Evolutionary conservation across 1,140 invertebrate species (phyloP).

Genomic region (Saxidomus purpurata): DNA sequence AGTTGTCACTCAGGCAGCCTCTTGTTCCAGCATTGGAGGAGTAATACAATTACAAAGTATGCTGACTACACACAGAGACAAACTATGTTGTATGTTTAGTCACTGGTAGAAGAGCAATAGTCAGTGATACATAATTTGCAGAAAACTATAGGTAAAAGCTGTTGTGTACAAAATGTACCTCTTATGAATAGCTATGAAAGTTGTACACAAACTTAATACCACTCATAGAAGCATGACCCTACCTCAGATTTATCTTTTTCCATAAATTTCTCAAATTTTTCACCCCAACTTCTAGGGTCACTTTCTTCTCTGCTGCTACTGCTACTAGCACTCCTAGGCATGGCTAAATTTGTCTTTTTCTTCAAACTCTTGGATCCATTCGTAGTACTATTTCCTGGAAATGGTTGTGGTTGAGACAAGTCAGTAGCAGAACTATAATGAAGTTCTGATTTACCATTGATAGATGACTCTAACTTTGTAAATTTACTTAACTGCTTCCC

Average conservation of each 20-base stretch:
- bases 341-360: neutral
- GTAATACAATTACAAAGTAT: too few species aligned
- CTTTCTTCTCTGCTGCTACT: conserved; percentile 57
- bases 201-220: neutral
- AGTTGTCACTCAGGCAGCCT: too few species aligned
- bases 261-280: conserved; percentile 37
- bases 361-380: neutral
- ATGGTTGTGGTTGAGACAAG: conserved; percentile 12
- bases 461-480: neutral
- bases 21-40: too few species aligned
- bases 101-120: too few species aligned
- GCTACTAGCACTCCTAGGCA: conserved; percentile 52
- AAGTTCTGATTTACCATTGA: conserved; percentile 33
- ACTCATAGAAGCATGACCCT: neutral
- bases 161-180: too few species aligned
- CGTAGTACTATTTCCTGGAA: neutral
- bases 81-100: too few species aligned
- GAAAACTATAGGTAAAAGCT: too few species aligned
- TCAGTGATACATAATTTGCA: too few species aligned
- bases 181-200: neutral
- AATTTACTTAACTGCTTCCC: conserved; percentile 26
- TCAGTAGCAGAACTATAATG: conserved; percentile 56
- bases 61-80: too few species aligned
- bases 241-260: conserved; percentile 59
- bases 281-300: conserved; percentile 44